Conservation (phyloP, 30 jellyfish, hydroid and myxozoan species). For the Pelagia noctiluca region DNA sequence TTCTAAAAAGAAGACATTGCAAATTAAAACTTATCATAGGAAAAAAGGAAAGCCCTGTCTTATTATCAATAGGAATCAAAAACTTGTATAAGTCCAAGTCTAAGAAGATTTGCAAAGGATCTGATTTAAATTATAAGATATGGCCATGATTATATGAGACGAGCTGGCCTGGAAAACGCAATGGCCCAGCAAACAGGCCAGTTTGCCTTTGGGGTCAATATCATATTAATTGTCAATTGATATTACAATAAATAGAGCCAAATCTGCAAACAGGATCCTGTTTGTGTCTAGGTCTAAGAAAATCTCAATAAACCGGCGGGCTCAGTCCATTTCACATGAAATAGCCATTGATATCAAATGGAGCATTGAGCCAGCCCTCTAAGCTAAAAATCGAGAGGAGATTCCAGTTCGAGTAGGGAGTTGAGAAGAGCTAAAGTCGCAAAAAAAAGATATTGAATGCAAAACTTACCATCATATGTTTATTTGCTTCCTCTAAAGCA, state of each 20-base stretch:
- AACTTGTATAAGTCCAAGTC: background rate
- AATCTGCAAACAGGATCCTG: no score
- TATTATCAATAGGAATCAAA: background rate
- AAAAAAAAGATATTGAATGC: background rate
- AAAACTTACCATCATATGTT: constrained; percentile 56
- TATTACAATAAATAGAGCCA: no score
- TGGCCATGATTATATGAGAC: background rate
- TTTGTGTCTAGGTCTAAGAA: no score
- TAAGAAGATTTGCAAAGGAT: no score
- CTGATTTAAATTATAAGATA: background rate
- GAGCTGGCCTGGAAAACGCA: background rate
- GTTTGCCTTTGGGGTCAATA: no score
- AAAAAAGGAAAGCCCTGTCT: background rate
- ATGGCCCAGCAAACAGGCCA: background rate
- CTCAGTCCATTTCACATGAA: no score
- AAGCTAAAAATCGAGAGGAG: background rate
- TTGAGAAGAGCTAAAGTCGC: background rate
- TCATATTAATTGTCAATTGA: no score
- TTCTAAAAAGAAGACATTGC: constrained; percentile 1
- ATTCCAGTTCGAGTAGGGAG: background rate
- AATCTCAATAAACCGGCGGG: no score
- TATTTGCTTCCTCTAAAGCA: constrained; percentile 71
- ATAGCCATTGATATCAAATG: no score
- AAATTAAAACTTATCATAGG: background rate
- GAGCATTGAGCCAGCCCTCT: no score